Percentiles rank a stretch among this genome's conserved stretches.
Evolutionary conservation across 2,113 vertebrate genomes (phyloP).

Genomic region (Odontesthes bonariensis): DNA sequence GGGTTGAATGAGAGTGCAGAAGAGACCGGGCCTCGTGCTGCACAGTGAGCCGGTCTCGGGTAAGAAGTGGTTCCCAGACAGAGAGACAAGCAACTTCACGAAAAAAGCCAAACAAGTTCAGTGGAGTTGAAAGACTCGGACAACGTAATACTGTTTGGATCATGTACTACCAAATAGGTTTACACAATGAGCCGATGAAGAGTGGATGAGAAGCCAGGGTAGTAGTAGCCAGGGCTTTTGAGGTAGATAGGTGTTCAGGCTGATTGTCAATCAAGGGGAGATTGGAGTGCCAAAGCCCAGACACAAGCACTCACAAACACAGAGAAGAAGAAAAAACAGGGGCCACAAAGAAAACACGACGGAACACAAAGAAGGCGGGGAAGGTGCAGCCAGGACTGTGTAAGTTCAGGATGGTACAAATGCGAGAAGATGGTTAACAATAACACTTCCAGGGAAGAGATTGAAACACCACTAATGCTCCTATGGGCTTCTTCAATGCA

Average conservation of each 20-base stretch:
- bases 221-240: not conserved
- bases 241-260: not conserved
- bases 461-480: not conserved
- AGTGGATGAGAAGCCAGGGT: not conserved
- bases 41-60: too few species aligned
- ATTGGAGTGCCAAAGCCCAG: not conserved
- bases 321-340: not conserved
- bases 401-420: not conserved
- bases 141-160: not conserved
- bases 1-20: too few species aligned
- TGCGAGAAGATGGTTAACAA: not conserved
- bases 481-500: not conserved
- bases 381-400: too few species aligned
- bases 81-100: too few species aligned
- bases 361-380: not conserved
- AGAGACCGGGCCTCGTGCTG: too few species aligned
- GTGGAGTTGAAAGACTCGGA: not conserved
- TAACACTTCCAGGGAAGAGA: not conserved
- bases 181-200: not conserved
- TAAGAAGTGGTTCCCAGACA: too few species aligned
- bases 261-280: not conserved
- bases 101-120: not conserved
- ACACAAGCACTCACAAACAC: not conserved
- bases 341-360: not conserved
- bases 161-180: not conserved